Conservation (phyloP, 2,113 vertebrate genomes). For the Leucosticte australis region DNA sequence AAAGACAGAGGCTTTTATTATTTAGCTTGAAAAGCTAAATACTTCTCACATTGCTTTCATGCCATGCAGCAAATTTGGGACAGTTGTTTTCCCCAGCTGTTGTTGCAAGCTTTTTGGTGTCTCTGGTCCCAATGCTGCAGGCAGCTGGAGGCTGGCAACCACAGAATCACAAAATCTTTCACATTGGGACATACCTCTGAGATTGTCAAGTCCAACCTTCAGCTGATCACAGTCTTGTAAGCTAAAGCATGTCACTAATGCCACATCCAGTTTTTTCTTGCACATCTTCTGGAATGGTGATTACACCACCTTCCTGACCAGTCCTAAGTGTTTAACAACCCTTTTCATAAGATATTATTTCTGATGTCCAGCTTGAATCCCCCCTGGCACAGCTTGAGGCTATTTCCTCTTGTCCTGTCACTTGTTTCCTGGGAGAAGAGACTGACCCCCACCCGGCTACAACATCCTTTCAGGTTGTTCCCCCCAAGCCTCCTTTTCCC, state of each 20-base stretch:
- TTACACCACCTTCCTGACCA: background rate
- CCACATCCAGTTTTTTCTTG: background rate
- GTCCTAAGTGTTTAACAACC: background rate
- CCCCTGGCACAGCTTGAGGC: background rate
- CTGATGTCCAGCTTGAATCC: background rate
- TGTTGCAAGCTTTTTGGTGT: background rate
- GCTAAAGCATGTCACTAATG: background rate
- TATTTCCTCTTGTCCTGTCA: background rate
- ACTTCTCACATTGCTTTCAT: background rate
- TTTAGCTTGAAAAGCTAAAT: background rate
- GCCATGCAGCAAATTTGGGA: background rate
- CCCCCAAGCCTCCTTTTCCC: background rate
- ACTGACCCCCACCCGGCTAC: background rate
- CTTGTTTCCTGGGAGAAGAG: background rate
- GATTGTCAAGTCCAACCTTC: background rate
- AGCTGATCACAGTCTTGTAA: background rate
- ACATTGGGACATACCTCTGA: background rate
- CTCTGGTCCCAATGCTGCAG: background rate
- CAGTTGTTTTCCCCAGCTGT: accelerated
- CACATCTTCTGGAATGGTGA: background rate
- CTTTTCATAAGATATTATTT: background rate
- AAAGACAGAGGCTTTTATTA: background rate
- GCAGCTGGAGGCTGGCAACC: accelerated
- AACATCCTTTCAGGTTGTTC: background rate
- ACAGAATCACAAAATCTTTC: background rate